phyloP scores from a whole-genome alignment of 2,113 vertebrate genomes.

The Steatornis caripensis region DNA sequence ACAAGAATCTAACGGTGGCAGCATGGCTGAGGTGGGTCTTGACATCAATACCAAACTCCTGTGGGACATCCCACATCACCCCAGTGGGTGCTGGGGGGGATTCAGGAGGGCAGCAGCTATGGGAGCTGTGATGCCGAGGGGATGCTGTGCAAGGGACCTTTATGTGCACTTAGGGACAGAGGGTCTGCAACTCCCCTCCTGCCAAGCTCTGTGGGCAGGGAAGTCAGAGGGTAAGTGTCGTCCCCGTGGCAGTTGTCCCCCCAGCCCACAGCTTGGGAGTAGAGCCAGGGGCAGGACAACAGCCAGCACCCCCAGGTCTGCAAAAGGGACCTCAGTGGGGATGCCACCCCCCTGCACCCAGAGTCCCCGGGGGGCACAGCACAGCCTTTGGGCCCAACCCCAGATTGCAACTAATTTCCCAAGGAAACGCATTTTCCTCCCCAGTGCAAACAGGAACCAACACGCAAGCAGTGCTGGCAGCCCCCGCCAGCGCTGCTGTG shows the following conservation, averaged over 20 bases:
- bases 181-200: neutral
- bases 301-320: neutral
- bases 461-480: neutral
- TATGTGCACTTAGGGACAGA: neutral
- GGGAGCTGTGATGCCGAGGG: neutral
- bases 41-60: neutral
- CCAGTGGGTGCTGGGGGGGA: neutral
- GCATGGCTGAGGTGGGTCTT: neutral
- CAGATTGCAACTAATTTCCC: neutral
- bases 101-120: neutral
- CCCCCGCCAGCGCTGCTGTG: neutral
- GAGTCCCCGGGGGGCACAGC: neutral
- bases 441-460: neutral
- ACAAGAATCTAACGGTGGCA: neutral
- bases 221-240: neutral
- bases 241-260: neutral
- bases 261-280: neutral
- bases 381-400: neutral
- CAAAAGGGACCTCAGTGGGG: neutral
- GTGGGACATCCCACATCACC: neutral
- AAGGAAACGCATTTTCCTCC: neutral
- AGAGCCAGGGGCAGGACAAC: neutral
- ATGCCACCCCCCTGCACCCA: neutral
- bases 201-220: neutral
- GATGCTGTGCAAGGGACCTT: neutral